Conservation (phyloP, 1,140 invertebrate species). For the Pinna nobilis region DNA sequence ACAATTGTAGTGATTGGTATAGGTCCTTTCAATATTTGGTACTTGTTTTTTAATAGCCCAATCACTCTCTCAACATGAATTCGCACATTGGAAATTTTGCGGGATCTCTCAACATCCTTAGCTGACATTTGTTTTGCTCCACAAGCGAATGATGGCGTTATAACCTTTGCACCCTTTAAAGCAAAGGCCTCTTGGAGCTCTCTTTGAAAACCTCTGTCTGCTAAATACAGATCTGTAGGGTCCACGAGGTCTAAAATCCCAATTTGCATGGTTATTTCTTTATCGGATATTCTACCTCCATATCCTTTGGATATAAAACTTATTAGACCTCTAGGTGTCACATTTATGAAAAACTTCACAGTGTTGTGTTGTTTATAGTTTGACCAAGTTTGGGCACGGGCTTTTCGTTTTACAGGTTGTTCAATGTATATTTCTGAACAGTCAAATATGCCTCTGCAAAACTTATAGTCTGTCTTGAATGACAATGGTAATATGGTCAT, state of each 20-base stretch:
- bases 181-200: not conserved
- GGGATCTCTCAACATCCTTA: constrained; percentile 5
- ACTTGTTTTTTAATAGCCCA: constrained; percentile 5
- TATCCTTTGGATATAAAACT: constrained; percentile 40
- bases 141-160: no score
- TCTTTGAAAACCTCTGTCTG: constrained; percentile 51
- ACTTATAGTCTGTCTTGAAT: constrained; percentile 66
- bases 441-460: constrained; percentile 72
- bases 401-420: constrained; percentile 49
- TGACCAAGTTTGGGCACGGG: constrained; percentile 37
- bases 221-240: constrained; percentile 45
- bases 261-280: constrained; percentile 32
- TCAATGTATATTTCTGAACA: constrained; percentile 73
- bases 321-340: constrained; percentile 45
- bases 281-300: constrained; percentile 48
- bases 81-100: constrained; percentile 4
- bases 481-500: constrained; percentile 53
- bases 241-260: constrained; percentile 48
- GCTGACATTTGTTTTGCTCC: constrained; percentile 12
- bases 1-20: not conserved
- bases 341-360: constrained; percentile 48
- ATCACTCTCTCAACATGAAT: no score
- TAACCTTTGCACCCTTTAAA: not conserved
- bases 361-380: constrained; percentile 47
- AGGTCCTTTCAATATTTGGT: constrained; percentile 1